Percentiles rank a stretch among this genome's conserved stretches.
These are phyloP conservation scores for Bettongia penicillata DNA, from an alignment of 2,113 vertebrate species.

Conservation along the genomic window DNA sequence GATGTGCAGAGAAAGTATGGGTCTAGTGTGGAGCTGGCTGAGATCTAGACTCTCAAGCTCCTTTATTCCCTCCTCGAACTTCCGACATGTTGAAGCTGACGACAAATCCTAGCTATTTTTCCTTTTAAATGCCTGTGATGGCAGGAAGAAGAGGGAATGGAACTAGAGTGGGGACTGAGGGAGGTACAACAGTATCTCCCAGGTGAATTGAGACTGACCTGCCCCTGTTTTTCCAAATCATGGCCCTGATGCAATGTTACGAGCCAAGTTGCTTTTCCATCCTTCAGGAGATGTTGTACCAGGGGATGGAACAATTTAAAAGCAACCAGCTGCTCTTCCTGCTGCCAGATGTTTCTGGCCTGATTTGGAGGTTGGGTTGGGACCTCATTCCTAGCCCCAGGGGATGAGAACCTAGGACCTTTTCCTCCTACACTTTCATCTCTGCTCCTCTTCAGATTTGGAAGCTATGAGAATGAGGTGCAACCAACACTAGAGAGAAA, in stretches of 20 bases:
- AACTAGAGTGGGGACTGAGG: neutral
- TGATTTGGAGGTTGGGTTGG: neutral
- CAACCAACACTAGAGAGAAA: neutral
- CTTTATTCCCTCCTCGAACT: neutral
- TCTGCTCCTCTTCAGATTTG: neutral
- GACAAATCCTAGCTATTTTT: neutral
- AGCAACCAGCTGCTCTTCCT: slow-evolving; percentile 71
- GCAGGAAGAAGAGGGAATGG: neutral
- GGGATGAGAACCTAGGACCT: neutral
- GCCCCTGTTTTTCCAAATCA: neutral
- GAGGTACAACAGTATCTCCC: neutral
- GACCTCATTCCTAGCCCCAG: neutral
- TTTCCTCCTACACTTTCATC: neutral
- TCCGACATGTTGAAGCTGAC: neutral
- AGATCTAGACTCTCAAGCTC: neutral
- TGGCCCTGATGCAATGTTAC: neutral
- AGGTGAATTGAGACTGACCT: neutral
- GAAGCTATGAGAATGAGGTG: neutral
- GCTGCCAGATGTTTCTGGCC: slow-evolving; percentile 58
- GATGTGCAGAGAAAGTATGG: neutral
- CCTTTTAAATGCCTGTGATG: neutral
- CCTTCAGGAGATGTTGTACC: neutral
- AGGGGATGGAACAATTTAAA: neutral
- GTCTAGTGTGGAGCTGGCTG: neutral
- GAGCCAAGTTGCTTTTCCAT: neutral